These are phyloP conservation scores for Nephila pilipes DNA, from an alignment of 1,140 invertebrate genomes.

Conservation along the genomic window DNA sequence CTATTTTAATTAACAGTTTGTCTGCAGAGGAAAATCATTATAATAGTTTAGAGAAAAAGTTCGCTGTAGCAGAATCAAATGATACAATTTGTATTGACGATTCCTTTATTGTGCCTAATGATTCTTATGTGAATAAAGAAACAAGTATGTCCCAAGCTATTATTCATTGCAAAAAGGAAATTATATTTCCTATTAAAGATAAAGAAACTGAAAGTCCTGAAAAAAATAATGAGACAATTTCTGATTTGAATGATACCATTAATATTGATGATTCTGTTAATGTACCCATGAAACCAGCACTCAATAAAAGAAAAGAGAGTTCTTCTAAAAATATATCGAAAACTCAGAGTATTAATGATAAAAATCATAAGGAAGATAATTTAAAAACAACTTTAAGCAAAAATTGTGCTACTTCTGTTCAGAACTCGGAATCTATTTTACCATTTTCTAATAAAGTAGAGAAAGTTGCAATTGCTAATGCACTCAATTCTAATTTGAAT, in stretches of 20 bases:
- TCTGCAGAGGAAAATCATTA: background rate
- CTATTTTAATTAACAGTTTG: background rate
- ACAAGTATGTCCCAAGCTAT: too few relatives aligned
- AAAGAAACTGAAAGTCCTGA: too few relatives aligned
- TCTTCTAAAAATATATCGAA: background rate
- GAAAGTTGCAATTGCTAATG: background rate
- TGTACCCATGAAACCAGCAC: background rate
- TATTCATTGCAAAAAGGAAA: too few relatives aligned
- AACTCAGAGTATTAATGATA: background rate
- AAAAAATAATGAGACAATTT: too few relatives aligned
- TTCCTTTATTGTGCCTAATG: background rate
- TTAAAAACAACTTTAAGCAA: too few relatives aligned
- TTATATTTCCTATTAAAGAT: too few relatives aligned
- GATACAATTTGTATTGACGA: constrained; percentile 52
- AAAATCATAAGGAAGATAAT: too few relatives aligned
- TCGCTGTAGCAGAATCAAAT: background rate
- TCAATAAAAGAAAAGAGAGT: background rate
- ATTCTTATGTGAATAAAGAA: background rate
- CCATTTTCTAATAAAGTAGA: background rate
- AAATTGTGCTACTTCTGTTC: too few relatives aligned
- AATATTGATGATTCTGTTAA: constrained; percentile 3
- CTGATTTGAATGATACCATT: background rate
- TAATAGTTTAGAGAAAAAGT: background rate
- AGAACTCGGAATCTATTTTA: background rate
- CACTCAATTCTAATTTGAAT: background rate